phyloP scores from a whole-genome alignment of 2,797 vertebrate species.

The Malurus leucopterus region DNA sequence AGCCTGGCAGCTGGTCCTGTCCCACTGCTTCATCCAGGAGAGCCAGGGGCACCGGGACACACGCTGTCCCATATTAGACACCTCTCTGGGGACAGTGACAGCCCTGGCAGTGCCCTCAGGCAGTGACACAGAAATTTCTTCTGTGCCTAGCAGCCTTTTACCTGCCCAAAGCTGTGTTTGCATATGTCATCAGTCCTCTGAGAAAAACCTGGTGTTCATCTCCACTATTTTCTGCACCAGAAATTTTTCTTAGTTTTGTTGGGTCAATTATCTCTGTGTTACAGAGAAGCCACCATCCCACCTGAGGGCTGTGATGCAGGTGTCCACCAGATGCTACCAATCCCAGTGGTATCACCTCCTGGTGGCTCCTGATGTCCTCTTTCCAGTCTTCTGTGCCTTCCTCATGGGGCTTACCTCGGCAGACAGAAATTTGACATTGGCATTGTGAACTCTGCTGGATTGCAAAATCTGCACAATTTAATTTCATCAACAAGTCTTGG shows the following conservation, averaged over 20 bases:
- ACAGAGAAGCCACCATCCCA: not conserved
- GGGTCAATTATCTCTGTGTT: not conserved
- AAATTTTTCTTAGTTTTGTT: not conserved
- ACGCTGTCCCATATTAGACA: not conserved
- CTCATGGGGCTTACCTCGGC: accelerated
- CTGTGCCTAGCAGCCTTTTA: not conserved
- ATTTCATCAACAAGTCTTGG: not conserved
- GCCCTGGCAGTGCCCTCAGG: not conserved
- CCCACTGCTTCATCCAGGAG: not conserved
- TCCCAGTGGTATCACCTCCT: not conserved
- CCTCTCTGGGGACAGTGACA: not conserved
- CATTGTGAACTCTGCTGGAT: not conserved
- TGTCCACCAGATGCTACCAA: accelerated
- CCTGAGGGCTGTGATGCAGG: not conserved
- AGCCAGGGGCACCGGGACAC: accelerated
- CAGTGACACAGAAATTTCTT: not conserved
- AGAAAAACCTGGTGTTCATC: not conserved
- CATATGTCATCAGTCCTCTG: not conserved
- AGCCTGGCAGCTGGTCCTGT: not conserved
- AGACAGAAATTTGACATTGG: not conserved
- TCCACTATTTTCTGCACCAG: not conserved
- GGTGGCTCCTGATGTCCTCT: not conserved
- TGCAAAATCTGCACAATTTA: not conserved
- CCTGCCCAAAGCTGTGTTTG: not conserved
- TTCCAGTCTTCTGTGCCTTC: not conserved